Evolutionary conservation across 2,888 invertebrate species (phyloP).

Genomic region (Thymelicus acteon): DNA sequence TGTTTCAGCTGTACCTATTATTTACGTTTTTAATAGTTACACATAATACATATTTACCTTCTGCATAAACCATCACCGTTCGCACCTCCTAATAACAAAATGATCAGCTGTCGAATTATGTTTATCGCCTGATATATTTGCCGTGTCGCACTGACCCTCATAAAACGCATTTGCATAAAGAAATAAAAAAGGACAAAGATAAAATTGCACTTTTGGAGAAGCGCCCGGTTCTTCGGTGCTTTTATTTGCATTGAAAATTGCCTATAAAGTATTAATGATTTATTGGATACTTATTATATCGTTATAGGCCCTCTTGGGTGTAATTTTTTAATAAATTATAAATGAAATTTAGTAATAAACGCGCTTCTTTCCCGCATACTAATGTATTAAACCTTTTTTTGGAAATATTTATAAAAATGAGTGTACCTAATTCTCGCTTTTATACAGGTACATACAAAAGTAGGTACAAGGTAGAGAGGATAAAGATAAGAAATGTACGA

Average conservation of each 20-base stretch:
- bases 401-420: not conserved
- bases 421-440: not conserved
- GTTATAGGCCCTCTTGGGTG: constrained; percentile 17
- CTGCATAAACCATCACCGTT: constrained; percentile 18
- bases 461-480: no score
- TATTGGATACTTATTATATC: constrained; percentile 31
- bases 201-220: constrained; percentile 28
- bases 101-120: constrained; percentile 38
- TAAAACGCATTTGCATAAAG: constrained; percentile 34
- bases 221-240: constrained; percentile 14
- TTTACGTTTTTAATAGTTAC: no score
- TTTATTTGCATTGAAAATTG: constrained; percentile 38
- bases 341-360: constrained; percentile 27
- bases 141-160: constrained; percentile 29
- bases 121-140: constrained; percentile 36
- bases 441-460: not conserved
- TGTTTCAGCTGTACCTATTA: no score
- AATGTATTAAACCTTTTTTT: not conserved
- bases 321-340: constrained; percentile 35
- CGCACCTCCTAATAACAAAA: constrained; percentile 38
- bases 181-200: constrained; percentile 5
- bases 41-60: constrained; percentile 6
- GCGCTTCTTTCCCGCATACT: constrained; percentile 23
- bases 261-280: constrained; percentile 32
- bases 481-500: no score